Percentiles rank a stretch among this genome's conserved stretches.
Evolutionary conservation across 2,113 vertebrate species (phyloP).

Genomic region (Brevimyrus niger): DNA sequence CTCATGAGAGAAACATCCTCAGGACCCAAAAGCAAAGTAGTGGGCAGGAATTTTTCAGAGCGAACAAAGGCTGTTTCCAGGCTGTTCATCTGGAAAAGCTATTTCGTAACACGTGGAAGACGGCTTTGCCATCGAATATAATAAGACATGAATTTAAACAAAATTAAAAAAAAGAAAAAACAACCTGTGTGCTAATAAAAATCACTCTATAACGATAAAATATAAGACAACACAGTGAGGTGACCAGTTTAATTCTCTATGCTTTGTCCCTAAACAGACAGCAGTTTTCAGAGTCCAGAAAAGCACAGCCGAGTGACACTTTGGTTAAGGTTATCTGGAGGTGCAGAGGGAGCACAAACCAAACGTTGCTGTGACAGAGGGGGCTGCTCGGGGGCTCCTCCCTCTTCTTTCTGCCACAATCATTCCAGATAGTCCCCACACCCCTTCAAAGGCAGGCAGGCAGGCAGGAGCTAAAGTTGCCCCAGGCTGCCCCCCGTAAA

Average conservation of each 20-base stretch:
- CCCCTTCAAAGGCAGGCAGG: constrained; percentile 24
- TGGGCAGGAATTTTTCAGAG: neutral
- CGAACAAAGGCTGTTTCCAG: neutral
- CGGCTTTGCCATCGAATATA: neutral
- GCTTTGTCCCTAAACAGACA: neutral
- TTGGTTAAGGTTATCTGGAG: neutral
- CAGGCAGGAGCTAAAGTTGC: constrained; percentile 24
- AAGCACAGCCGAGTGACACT: neutral
- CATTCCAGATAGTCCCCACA: constrained; percentile 20
- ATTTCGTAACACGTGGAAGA: constrained; percentile 5
- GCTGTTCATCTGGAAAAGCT: constrained; percentile 13
- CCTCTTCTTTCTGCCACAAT: constrained; percentile 24
- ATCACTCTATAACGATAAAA: neutral
- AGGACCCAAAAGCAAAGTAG: neutral
- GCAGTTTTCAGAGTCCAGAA: neutral
- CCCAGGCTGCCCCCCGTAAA: constrained; percentile 26
- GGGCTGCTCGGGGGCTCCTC: constrained; percentile 2
- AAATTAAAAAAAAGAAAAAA: neutral
- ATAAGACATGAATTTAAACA: neutral
- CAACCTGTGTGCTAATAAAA: neutral
- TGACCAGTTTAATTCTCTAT: neutral
- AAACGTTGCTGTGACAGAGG: constrained; percentile 30
- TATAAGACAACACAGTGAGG: neutral
- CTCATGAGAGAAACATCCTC: neutral
- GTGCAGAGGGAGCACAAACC: constrained; percentile 33